Conservation (phyloP, 2,113 vertebrate genomes). For the Empidonax alnorum region DNA sequence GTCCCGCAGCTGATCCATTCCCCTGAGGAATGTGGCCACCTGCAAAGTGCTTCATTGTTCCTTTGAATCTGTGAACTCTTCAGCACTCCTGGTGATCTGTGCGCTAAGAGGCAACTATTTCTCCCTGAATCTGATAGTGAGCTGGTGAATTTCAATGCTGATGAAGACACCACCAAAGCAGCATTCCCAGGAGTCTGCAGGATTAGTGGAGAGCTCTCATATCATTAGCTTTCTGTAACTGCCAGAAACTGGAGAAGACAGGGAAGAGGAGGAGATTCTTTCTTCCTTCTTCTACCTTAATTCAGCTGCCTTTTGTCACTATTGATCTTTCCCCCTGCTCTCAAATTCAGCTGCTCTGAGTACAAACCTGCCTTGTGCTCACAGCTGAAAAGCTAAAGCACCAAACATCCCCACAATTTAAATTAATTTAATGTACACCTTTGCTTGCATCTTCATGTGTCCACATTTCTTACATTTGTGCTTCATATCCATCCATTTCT, state of each 20-base stretch:
- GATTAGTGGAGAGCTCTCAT: neutral
- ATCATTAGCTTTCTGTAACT: neutral
- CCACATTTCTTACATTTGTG: neutral
- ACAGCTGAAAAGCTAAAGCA: neutral
- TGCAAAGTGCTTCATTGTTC: conserved; percentile 9
- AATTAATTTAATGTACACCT: neutral
- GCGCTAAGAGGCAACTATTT: neutral
- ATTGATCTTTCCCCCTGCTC: neutral
- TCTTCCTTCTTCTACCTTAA: neutral
- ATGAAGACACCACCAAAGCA: neutral
- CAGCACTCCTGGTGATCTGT: neutral
- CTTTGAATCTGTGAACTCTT: neutral
- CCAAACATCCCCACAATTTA: neutral
- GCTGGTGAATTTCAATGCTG: neutral
- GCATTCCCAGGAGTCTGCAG: neutral
- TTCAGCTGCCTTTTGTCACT: neutral
- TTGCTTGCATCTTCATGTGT: neutral
- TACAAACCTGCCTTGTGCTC: neutral
- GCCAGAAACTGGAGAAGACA: neutral
- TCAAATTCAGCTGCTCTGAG: neutral
- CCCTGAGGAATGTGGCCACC: conserved; percentile 15
- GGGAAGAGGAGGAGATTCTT: neutral
- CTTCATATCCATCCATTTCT: neutral
- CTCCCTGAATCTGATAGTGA: neutral
- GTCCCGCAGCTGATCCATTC: neutral